Conservation (phyloP, 2,888 invertebrate species). For the Chalcis sispes region DNA sequence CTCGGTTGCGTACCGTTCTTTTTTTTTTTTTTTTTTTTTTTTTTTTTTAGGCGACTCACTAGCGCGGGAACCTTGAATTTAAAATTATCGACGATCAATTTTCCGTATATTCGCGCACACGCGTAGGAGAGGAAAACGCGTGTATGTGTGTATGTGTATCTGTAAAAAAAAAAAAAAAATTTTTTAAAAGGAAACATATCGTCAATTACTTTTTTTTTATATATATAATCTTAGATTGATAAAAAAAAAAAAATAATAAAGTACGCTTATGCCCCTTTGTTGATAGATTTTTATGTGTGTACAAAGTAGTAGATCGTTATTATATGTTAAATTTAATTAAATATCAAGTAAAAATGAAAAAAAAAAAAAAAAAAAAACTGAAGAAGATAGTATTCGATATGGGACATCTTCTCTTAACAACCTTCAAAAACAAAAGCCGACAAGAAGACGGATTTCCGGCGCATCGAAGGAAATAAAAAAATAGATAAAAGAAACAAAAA, state of each 20-base stretch:
- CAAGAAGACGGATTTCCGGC: slow-evolving; percentile 4
- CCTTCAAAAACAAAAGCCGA: neutral
- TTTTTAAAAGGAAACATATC: no score
- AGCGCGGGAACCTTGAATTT: slow-evolving; percentile 38
- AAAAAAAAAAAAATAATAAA: no score
- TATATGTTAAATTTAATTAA: no score
- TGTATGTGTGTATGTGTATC: no score
- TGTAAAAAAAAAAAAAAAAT: slow-evolving; percentile 27
- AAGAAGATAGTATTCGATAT: neutral
- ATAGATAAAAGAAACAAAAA: slow-evolving; percentile 10
- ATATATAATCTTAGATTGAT: no score
- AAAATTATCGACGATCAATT: slow-evolving; percentile 52
- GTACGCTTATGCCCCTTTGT: no score
- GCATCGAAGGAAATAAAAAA: neutral
- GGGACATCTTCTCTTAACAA: neutral
- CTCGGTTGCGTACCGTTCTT: neutral
- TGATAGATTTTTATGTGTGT: no score
- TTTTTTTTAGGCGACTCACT: slow-evolving; percentile 41
- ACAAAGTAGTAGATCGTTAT: no score
- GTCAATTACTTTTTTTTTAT: no score
- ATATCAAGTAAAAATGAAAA: neutral
- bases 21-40: neutral
- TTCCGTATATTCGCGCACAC: slow-evolving; percentile 53
- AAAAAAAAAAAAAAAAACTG: neutral
- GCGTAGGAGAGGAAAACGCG: no score